Percentiles rank a stretch among this genome's conserved stretches.
phyloP scores from a whole-genome alignment of 1,140 invertebrate genomes.

The Manduca sexta region DNA sequence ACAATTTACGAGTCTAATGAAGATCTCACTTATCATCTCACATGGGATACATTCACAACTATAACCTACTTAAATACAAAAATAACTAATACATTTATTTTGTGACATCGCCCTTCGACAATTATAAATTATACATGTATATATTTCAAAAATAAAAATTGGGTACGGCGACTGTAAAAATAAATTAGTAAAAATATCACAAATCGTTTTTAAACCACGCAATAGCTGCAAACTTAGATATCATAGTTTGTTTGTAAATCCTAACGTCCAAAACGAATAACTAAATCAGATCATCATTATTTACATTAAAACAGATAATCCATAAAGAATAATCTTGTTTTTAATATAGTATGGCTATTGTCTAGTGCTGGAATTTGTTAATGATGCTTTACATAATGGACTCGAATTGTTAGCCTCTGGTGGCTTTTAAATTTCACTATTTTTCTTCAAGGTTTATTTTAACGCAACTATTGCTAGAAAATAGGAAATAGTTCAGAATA shows the following conservation, averaged over 20 bases:
- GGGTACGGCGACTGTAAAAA: background rate
- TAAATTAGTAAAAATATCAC: background rate
- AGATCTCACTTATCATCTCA: conserved; percentile 35
- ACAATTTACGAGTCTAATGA: conserved; percentile 4
- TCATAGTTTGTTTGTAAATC: background rate
- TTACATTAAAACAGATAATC: no score
- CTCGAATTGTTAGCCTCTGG: no score
- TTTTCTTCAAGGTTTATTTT: no score
- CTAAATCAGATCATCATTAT: no score
- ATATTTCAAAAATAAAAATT: background rate
- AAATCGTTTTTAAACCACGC: background rate
- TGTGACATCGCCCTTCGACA: conserved; percentile 11
- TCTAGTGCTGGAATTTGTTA: no score
- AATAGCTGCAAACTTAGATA: background rate
- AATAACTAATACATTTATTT: conserved; percentile 24
- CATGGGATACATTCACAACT: conserved; percentile 17
- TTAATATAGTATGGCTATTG: no score
- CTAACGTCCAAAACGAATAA: no score
- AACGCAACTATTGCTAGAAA: no score
- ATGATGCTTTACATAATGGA: no score
- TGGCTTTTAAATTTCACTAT: no score
- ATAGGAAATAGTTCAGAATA: no score
- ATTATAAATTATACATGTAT: background rate
- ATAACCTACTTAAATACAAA: conserved; percentile 37
- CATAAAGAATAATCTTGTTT: no score